Conservation (phyloP, 2,888 invertebrate species). For the Romanomermis culicivorax region DNA sequence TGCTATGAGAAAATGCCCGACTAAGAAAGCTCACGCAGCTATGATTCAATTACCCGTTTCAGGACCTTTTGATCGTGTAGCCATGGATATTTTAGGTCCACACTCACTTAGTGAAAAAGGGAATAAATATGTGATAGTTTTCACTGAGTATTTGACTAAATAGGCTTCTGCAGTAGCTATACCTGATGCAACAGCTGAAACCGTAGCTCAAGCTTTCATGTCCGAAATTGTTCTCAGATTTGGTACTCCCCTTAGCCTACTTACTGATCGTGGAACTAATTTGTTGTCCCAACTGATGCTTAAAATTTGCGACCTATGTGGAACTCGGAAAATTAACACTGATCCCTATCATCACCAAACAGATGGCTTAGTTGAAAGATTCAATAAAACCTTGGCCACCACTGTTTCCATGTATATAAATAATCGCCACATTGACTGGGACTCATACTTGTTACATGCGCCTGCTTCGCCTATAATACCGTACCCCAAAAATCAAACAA, state of each 20-base stretch:
- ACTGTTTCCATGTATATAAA: neutral
- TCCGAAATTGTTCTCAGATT: neutral
- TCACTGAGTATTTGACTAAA: constrained; percentile 5
- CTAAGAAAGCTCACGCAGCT: neutral
- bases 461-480: neutral
- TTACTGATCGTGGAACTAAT: neutral
- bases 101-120: neutral
- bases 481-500: neutral
- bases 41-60: neutral
- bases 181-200: neutral
- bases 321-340: neutral
- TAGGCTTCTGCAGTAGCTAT: neutral
- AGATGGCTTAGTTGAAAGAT: neutral
- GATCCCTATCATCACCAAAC: neutral
- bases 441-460: neutral
- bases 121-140: constrained; percentile 6
- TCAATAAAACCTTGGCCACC: neutral
- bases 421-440: neutral
- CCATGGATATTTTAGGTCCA: neutral
- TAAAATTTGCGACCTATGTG: neutral
- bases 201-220: neutral
- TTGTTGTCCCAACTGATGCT: neutral
- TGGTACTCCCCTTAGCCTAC: neutral
- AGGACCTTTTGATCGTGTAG: neutral
- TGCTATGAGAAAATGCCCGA: neutral